These are phyloP conservation scores for Mormyrus lacerda DNA, from an alignment of 2,113 vertebrate genomes.

Conservation along the genomic window DNA sequence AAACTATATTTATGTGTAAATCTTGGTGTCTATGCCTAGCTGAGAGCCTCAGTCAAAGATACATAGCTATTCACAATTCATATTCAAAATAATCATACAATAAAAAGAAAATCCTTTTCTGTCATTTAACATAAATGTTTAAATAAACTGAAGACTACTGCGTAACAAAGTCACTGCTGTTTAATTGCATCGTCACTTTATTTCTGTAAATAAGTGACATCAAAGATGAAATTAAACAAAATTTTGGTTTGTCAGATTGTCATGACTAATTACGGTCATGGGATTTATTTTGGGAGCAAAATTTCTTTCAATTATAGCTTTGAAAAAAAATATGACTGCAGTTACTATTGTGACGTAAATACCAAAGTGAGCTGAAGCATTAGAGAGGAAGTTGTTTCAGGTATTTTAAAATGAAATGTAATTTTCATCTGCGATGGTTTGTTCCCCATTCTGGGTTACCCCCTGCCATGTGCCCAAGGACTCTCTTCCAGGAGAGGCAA, in stretches of 20 bases:
- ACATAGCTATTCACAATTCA: neutral
- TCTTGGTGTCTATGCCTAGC: neutral
- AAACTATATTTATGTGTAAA: neutral
- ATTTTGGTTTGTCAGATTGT: constrained; percentile 43
- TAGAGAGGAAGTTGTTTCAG: neutral
- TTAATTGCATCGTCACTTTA: constrained; percentile 30
- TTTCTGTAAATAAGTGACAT: constrained; percentile 41
- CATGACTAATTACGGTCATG: constrained; percentile 43
- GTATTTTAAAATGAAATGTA: neutral
- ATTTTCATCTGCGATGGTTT: neutral
- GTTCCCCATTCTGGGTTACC: neutral
- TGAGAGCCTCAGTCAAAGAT: neutral
- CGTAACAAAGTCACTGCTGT: neutral
- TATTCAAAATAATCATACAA: neutral
- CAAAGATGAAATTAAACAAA: constrained; percentile 46
- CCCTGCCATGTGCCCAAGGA: neutral
- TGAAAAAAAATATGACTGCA: constrained; percentile 48
- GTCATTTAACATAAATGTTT: neutral
- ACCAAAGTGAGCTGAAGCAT: constrained; percentile 23
- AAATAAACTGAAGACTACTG: neutral
- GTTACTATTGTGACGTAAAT: constrained; percentile 40
- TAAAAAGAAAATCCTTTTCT: neutral
- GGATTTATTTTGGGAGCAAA: constrained; percentile 43
- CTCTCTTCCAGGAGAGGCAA: neutral
- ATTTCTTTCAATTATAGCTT: constrained; percentile 26